Evolutionary conservation across 2,888 invertebrate genomes (phyloP), one percentile per base, ranked within the genome.

Genomic region (Cryptocheilus praepositus): DNA sequence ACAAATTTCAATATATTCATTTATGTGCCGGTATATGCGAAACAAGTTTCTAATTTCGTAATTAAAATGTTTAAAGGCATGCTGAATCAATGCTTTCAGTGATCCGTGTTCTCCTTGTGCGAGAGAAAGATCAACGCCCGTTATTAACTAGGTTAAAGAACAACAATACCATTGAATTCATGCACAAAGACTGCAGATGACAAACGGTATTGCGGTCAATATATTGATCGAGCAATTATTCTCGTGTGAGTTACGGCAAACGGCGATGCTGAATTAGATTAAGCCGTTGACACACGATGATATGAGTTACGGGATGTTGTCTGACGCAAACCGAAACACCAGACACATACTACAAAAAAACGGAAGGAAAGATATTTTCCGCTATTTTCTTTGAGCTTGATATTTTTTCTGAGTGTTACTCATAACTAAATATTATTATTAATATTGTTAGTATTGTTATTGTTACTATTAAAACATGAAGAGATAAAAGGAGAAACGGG

Each of bases 171-270:
- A 58, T 51, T 22, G 59, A 65, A 61, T 54, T 22, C 11, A 36
- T 7, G 13, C 7, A 36, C 11, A 11, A 36, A 36, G 36, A 5
- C 1, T 11, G 36, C 11, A 11, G 69, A 71, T 83, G 83, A 84
- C 79, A 76, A 76, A 81, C 79, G 76, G 74, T 76, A 78, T 73
- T 74, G 69, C 63, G 76, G 66, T 74, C 72, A 74, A 81, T 84
- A 80, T 85, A 85, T 86, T 82, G 86, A 86, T 82, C 84, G 77
- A 64, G 73, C 84, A 85, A 86, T 86, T 85, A 85, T 85, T 84
- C 84, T 80, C 82, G 76, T 74, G 71, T 85, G 86, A 86, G 83
- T 84, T 85, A 86, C 84, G 82, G 70, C 75, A 77, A 74, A 76
- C 80, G 79, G 80, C 83, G 85, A 83, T 84, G 83, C 79, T 83